phyloP scores from a whole-genome alignment of 2,797 vertebrate species.

The Poeciliopsis infans region DNA sequence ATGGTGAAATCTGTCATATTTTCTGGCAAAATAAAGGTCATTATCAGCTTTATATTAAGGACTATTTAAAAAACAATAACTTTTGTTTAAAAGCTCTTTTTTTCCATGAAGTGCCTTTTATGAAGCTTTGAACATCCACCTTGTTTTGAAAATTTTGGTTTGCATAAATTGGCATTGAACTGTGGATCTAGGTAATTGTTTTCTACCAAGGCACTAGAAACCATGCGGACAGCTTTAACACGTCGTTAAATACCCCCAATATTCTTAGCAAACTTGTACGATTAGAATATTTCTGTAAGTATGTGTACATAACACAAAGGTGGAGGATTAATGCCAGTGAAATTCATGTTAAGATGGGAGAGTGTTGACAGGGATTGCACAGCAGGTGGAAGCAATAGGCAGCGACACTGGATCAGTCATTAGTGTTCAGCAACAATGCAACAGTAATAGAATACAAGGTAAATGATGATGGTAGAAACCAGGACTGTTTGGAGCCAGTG shows the following conservation, averaged over 20 bases:
- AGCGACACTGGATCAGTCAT: conserved; percentile 22
- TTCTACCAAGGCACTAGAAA: conserved; percentile 83
- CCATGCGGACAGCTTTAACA: conserved; percentile 64
- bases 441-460: background rate
- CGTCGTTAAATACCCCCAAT: conserved; percentile 23
- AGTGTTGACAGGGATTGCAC: conserved; percentile 22
- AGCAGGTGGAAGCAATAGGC: conserved; percentile 42
- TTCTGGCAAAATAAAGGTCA: background rate
- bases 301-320: background rate
- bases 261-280: conserved; percentile 20
- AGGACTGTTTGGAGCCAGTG: conserved; percentile 1
- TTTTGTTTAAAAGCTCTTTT: background rate
- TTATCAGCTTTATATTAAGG: background rate
- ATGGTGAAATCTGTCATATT: background rate
- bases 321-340: conserved; percentile 23
- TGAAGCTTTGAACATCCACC: background rate
- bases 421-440: conserved; percentile 13
- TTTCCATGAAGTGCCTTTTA: background rate
- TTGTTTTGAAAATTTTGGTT: conserved; percentile 15
- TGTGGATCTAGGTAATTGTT: conserved; percentile 58
- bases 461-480: conserved; percentile 15
- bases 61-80: background rate
- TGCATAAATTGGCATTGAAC: conserved; percentile 16
- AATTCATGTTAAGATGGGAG: conserved; percentile 8
- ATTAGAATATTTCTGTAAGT: conserved; percentile 12